A percentile compares a stretch with the other conserved stretches of the same genome.
Conservation (phyloP, 1,140 invertebrate species). For the Aphaenogaster ashmeadi region DNA sequence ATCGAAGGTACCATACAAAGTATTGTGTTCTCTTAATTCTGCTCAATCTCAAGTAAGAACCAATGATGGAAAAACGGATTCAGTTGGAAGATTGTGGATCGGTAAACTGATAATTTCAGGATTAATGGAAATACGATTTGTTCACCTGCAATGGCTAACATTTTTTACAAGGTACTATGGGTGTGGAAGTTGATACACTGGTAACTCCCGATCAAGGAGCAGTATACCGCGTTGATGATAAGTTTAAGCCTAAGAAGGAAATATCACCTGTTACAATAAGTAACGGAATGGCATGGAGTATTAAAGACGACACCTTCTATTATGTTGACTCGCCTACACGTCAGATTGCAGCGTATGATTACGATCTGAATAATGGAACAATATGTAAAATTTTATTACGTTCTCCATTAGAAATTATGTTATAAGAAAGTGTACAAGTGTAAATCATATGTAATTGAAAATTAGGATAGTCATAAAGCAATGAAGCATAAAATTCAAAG, state of each 20-base stretch:
- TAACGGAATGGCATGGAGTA: conserved; percentile 94
- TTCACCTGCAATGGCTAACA: not conserved
- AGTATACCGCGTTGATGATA: conserved; percentile 87
- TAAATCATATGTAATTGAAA: not conserved
- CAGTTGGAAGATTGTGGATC: conserved; percentile 92
- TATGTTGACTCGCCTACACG: conserved; percentile 92
- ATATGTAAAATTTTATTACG: conserved; percentile 87
- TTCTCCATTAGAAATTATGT: conserved; percentile 5
- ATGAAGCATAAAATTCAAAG: not conserved
- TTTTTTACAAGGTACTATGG: conserved; percentile 90
- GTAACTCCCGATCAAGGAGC: conserved; percentile 84
- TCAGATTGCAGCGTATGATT: conserved; percentile 92
- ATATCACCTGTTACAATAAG: conserved; percentile 90
- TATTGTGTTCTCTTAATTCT: conserved; percentile 89
- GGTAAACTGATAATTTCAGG: conserved; percentile 87
- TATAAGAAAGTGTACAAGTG: too few species aligned
- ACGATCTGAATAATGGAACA: conserved; percentile 85
- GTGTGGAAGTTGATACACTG: conserved; percentile 88
- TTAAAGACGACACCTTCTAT: conserved; percentile 91
- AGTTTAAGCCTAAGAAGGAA: conserved; percentile 81
- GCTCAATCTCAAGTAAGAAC: conserved; percentile 90
- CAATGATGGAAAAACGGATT: conserved; percentile 96
- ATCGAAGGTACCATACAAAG: conserved; percentile 85
- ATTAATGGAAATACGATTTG: not conserved
- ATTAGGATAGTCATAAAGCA: not conserved